Percentiles rank a stretch among this genome's conserved stretches.
Evolutionary conservation across 2,113 vertebrate genomes (phyloP).

Genomic region (Neodontobutis hainanensis): DNA sequence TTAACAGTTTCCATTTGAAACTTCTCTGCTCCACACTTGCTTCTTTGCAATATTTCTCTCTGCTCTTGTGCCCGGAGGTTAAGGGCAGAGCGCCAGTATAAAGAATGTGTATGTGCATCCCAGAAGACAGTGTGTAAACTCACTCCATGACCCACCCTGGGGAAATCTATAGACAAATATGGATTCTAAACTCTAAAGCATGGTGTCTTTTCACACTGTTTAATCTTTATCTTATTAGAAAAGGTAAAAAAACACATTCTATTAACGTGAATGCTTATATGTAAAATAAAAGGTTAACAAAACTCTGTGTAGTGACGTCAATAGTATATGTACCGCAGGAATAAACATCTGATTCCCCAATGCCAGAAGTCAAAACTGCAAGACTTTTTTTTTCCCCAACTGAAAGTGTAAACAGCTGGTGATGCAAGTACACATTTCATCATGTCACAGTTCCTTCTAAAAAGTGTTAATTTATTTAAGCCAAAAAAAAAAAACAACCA

Average conservation of each 20-base stretch:
- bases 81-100: constrained; percentile 37
- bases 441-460: constrained; percentile 1
- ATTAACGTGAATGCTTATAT: not conserved
- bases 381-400: not conserved
- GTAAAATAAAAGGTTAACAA: not conserved
- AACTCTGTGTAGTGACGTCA: constrained; percentile 1
- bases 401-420: not conserved
- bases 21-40: constrained; percentile 9
- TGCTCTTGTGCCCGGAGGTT: constrained; percentile 30
- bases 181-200: no score
- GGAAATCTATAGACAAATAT: constrained; percentile 2
- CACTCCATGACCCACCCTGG: constrained; percentile 34
- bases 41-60: constrained; percentile 19
- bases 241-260: not conserved
- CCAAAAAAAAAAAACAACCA: no score
- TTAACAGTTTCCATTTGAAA: constrained; percentile 8
- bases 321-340: not conserved
- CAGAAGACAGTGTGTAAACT: constrained; percentile 25
- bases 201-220: not conserved
- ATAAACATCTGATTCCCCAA: not conserved
- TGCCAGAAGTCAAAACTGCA: not conserved
- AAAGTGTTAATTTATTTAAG: not conserved
- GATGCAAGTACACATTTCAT: not conserved
- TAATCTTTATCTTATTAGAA: not conserved
- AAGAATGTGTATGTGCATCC: constrained; percentile 14